A percentile compares a stretch with the other conserved stretches of the same genome.
Evolutionary conservation across 30 jellyfish, hydroid and myxozoan species (phyloP).

Genomic region (Nemopilema nomurai): DNA sequence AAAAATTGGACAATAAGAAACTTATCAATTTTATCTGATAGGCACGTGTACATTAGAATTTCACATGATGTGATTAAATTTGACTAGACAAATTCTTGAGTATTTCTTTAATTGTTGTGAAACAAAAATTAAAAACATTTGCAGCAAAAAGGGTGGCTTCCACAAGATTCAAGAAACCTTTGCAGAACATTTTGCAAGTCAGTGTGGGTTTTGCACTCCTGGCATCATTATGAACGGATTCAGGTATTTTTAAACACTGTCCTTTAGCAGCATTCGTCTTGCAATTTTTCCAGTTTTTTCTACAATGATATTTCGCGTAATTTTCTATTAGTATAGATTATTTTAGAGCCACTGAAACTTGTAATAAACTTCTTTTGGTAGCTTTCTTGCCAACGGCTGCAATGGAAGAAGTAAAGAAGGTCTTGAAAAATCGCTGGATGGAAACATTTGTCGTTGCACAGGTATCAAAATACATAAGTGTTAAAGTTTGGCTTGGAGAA

Average conservation of each 20-base stretch:
- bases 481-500: not conserved
- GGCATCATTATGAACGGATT: constrained; percentile 70
- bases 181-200: constrained; percentile 65
- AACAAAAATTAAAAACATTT: no score
- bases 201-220: constrained; percentile 75
- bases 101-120: no score
- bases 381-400: constrained; percentile 53
- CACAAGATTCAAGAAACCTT: constrained; percentile 55
- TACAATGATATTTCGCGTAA: not conserved
- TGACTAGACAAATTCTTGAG: no score
- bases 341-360: not conserved
- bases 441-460: constrained; percentile 73
- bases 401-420: constrained; percentile 21
- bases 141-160: constrained; percentile 57
- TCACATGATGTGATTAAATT: no score
- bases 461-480: constrained; percentile 25
- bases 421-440: constrained; percentile 54
- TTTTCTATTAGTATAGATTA: not conserved
- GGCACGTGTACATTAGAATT: no score
- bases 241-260: constrained; percentile 23
- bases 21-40: no score
- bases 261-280: not conserved
- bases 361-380: constrained; percentile 17
- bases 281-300: not conserved
- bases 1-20: no score